These are phyloP conservation scores for Bergia puertoricense DNA, from an alignment of 92 coral and sea anemone species.

Conservation along the genomic window DNA sequence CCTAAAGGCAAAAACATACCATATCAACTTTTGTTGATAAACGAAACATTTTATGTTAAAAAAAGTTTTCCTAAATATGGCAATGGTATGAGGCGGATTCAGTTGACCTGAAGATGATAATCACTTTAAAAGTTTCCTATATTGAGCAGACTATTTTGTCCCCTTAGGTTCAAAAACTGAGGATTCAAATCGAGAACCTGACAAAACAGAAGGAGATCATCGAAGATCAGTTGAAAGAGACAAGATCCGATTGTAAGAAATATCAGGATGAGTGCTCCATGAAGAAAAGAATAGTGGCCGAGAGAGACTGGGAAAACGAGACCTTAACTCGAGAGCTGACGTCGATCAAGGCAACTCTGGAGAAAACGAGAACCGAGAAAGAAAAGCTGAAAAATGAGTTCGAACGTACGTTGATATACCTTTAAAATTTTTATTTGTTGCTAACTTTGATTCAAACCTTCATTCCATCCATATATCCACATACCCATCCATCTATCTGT, in stretches of 20 bases:
- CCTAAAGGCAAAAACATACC: too few relatives aligned
- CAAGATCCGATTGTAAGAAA: slow-evolving; percentile 49
- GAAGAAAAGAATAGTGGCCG: slow-evolving; percentile 54
- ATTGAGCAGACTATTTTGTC: not conserved
- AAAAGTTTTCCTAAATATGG: too few relatives aligned
- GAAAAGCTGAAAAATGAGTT: slow-evolving; percentile 49
- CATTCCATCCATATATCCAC: too few relatives aligned
- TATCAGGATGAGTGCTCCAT: slow-evolving; percentile 61
- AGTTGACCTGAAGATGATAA: not conserved
- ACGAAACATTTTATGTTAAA: too few relatives aligned
- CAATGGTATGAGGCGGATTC: not conserved
- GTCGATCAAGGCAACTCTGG: slow-evolving; percentile 47
- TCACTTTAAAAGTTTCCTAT: not conserved
- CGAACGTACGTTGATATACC: not conserved
- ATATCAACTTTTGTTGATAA: too few relatives aligned
- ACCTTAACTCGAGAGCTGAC: slow-evolving; percentile 52
- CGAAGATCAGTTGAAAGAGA: slow-evolving; percentile 51
- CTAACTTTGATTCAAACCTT: too few relatives aligned
- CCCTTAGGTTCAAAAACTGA: slow-evolving; percentile 57
- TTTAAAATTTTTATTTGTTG: not conserved
- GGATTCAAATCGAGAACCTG: slow-evolving; percentile 49
- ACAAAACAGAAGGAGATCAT: slow-evolving; percentile 43
- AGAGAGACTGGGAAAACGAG: slow-evolving; percentile 79
- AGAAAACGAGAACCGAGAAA: slow-evolving; percentile 53
- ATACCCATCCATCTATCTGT: too few relatives aligned